Percentiles rank a stretch among this genome's conserved stretches.
Evolutionary conservation across 2,113 vertebrate species (phyloP).

Genomic region (Pagrus major): DNA sequence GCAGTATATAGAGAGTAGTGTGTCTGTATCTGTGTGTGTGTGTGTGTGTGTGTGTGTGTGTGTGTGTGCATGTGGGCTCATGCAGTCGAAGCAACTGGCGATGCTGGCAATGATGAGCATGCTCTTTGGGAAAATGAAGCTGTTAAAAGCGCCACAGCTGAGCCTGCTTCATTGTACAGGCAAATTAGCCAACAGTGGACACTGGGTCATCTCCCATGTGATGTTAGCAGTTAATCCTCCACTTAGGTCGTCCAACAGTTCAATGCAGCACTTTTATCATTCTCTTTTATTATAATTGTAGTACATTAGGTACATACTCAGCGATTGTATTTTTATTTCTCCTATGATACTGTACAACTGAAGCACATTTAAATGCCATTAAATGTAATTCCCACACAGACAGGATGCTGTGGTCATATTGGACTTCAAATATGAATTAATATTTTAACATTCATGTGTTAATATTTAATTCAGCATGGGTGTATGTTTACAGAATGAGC

Average conservation of each 20-base stretch:
- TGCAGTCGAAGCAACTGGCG: constrained; percentile 38
- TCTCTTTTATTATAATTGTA: not conserved
- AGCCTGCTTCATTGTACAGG: constrained; percentile 56
- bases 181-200: constrained; percentile 56
- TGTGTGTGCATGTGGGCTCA: constrained; percentile 37
- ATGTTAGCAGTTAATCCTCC: constrained; percentile 26
- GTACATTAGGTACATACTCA: not conserved
- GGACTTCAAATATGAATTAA: not conserved
- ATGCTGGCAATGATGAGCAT: constrained; percentile 50
- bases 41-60: constrained; percentile 14
- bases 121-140: constrained; percentile 55
- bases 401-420: not conserved
- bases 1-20: not conserved
- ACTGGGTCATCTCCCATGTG: constrained; percentile 51
- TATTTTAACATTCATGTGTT: not conserved
- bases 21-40: not conserved
- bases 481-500: not conserved
- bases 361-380: not conserved
- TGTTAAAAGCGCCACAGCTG: constrained; percentile 70
- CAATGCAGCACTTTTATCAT: not conserved
- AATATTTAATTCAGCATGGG: not conserved
- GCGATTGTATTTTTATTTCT: not conserved
- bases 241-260: constrained; percentile 6
- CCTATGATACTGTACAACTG: too few species aligned
- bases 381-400: not conserved